Evolutionary conservation across 2,797 vertebrate genomes (phyloP), one percentile per base, ranked within the genome.

Genomic region (Esox lucius): DNA sequence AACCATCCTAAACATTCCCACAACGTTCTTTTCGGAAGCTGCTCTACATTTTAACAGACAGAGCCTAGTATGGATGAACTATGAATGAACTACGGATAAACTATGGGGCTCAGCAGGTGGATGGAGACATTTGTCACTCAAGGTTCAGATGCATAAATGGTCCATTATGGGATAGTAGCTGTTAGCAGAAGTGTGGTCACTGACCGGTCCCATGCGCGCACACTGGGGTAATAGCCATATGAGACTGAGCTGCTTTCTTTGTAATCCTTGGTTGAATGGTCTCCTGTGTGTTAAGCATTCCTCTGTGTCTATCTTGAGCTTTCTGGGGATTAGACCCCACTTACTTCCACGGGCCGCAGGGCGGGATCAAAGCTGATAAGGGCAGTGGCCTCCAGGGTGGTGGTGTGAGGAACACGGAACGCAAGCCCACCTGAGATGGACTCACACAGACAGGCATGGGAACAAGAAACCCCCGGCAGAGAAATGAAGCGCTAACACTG

Each of bases 281-380:
- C 76, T 80, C 84, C 87, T 91, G 91, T 91, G 89, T 88, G 91
- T 88, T 85, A 87, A 80, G 85, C 91, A 93, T 93, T 94, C 92
- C 90, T 89, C 87, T 83, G 79, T 90, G 89, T 87, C 89, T 91
- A 89, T 88, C 80, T 77, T 65, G 81, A 82, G 87, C 84, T 91
- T 92, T 90, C 81, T 84, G 80, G 56, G 86, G 88, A 91, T 91
- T 90, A 91, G 85, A 87, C 84, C 87, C 85, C 91, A 88, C 88
- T 91, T 85, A 90, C 85, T 84, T 90, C 83, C 85, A 89, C 87
- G 81, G 90, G 87, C 91, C 70, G 80, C 83, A 78, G 85, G 88
- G 80, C 77, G 75, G 88, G 88, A 91, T 91, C 89, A 93, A 91
- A 92, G 90, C 87, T 83, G 87, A 80, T 84, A 46, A 84, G 88